Evolutionary conservation across 2,888 invertebrate species (phyloP), one percentile per base, ranked within the genome.

Genomic region (Tipula vernalis): DNA sequence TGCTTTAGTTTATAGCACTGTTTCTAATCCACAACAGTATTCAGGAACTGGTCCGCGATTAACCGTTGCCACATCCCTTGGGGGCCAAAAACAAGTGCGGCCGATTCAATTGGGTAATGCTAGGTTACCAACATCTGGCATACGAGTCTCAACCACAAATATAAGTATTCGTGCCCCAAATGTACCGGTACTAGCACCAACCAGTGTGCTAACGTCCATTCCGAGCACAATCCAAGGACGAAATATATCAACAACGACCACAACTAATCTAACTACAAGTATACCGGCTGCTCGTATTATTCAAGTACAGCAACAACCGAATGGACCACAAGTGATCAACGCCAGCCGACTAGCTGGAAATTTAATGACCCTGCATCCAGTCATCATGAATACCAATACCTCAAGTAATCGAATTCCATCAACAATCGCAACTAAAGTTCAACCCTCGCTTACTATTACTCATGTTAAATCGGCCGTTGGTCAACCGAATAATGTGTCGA

Each of bases 371-470:
- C 87, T 91, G 15, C 91, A 91, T 87, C 92, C 92, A 2, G 90
- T 92, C 47, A 90, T 91, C 18, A 90, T 92, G 87, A 91, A 91
- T 88, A 89, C 91, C 12, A 88, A 90, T 0, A 88, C 89, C 8
- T 88, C 89, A 13, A 89, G 89, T 0, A 91, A 91, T 71, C 90
- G 91, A 71, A 90, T 91, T 2, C 90, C 91, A 2, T 90, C 90
- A 2, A 90, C 91, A n/a, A 91, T 91, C 89, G 89, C 90, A n/a
- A 89, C 91, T 5, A 91, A 91, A 88, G 90, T 90, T 5, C 91
- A 91, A 88, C 91, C 91, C 0, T 91, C 91, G 15, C 88, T 91
- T 47, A 91, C 91, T 0, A 91, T 91, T 2, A 91, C 91, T 0
- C 91, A 87, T 85, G 87, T 87, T 84, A 85, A 85, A 85, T 41